Evolutionary conservation across 1,140 invertebrate genomes (phyloP).

Genomic region (Leptonema lineaticorne): DNA sequence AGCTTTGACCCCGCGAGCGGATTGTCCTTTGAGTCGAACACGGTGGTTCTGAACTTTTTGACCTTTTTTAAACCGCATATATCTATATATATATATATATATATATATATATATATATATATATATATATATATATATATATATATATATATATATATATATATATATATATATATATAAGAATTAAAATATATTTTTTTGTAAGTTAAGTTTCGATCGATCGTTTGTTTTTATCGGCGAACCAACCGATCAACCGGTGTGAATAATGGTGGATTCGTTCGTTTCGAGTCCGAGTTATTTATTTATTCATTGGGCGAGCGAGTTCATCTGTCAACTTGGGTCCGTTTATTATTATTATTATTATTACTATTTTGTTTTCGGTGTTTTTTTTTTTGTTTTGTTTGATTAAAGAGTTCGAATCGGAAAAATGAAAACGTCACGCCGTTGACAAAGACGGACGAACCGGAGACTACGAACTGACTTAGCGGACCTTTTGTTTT

Average conservation of each 20-base stretch:
- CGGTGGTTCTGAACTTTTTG: constrained; percentile 18
- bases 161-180: not conserved
- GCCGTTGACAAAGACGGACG: constrained; percentile 33
- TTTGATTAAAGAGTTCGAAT: constrained; percentile 29
- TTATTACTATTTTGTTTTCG: too few species aligned
- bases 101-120: not conserved
- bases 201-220: too few species aligned
- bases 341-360: too few species aligned
- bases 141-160: not conserved
- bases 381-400: too few species aligned
- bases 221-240: too few species aligned
- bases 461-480: constrained; percentile 24
- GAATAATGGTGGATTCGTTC: too few species aligned
- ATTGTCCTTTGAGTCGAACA: constrained; percentile 25
- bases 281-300: not conserved
- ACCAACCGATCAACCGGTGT: too few species aligned
- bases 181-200: not conserved
- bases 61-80: too few species aligned
- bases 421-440: constrained; percentile 35
- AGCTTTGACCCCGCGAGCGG: constrained; percentile 30
- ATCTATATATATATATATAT: not conserved
- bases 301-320: not conserved
- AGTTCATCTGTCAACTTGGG: constrained; percentile 24
- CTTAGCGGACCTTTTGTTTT: constrained; percentile 27
- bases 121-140: not conserved